These are phyloP conservation scores for Bursaphelenchus okinawaensis DNA, from an alignment of 2,888 invertebrate species.

Conservation along the genomic window DNA sequence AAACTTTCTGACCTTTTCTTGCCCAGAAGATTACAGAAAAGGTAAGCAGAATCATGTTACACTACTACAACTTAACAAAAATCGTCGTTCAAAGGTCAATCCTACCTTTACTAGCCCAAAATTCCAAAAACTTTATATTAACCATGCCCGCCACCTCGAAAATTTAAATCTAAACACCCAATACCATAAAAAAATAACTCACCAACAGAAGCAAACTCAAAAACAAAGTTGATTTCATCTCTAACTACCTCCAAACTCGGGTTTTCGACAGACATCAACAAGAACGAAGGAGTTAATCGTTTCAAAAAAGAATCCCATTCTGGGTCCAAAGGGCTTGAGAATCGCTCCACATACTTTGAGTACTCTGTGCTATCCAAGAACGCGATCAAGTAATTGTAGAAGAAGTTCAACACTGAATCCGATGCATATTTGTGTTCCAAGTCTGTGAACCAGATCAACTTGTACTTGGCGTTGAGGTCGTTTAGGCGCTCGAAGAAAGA, in stretches of 20 bases:
- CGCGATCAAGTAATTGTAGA: constrained; percentile 39
- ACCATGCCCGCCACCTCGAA: not conserved
- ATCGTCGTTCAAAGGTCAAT: too few species aligned
- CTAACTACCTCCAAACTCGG: constrained; percentile 37
- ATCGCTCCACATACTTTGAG: constrained; percentile 30
- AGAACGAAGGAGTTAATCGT: constrained; percentile 53
- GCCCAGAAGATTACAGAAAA: too few species aligned
- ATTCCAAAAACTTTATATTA: not conserved
- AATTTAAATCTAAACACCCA: too few species aligned
- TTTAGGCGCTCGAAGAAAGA: constrained; percentile 46
- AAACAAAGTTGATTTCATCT: constrained; percentile 38
- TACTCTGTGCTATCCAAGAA: constrained; percentile 25
- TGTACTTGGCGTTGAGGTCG: constrained; percentile 50
- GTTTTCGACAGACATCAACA: constrained; percentile 53
- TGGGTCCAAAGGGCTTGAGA: constrained; percentile 45
- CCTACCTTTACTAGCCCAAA: not conserved
- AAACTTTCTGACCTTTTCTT: too few species aligned
- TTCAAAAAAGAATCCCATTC: constrained; percentile 44
- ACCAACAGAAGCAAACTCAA: constrained; percentile 46
- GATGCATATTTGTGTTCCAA: constrained; percentile 40
- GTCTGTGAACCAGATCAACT: constrained; percentile 51
- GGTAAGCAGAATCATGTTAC: too few species aligned
- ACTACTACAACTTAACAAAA: too few species aligned
- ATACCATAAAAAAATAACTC: not conserved
- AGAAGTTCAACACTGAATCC: constrained; percentile 47